Evolutionary conservation across 2,888 invertebrate genomes (phyloP), one percentile per base, ranked within the genome.

Genomic region (Keiferia lycopersicella): DNA sequence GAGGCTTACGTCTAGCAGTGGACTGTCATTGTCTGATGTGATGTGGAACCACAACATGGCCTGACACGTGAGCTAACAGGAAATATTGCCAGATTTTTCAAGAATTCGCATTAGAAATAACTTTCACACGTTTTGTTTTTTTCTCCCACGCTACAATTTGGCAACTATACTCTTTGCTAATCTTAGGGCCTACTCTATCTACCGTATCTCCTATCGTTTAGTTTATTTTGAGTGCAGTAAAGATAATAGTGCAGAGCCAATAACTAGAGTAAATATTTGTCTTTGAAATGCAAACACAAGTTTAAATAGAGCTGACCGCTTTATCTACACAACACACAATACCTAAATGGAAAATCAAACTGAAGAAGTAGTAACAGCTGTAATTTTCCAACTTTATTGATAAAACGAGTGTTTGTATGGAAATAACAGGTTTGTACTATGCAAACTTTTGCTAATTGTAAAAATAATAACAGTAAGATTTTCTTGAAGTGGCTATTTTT

Each of bases 301-400:
- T 61, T 18, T 20, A 61, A 61, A 50, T 61, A 61, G 61, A 34
- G 45, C 20, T 56, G 34, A 26, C 56, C 45, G 26, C 26, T 11
- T 61, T 61, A 61, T 61, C 61, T 61, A 20, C 8, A 39, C 58
- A 61, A 51, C 59, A 65, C n/a, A n/a, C n/a, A n/a, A n/a, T n/a
- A n/a, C n/a, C n/a, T 59, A 59, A 62, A 62, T 59, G 48, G 62
- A 18, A 65, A 62, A 59, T 59, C 51, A 62, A 59, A 50, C 51
- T 18, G 12, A 30, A 34, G 11, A 8, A 34, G 41, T 34, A 48
- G 59, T 11, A 56, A 45, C 56, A 41, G 60, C 26, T 65, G 65
- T 61, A 66, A 64, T 64, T 66, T 66, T 66, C 66, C 66, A 64
- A 61, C 38, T 30, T 14, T 12, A 41, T 30, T 57, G 51, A 62